Base-by-base conservation (phyloP, 2,113 vertebrate species). In the Dasyornis broadbenti region DNA sequence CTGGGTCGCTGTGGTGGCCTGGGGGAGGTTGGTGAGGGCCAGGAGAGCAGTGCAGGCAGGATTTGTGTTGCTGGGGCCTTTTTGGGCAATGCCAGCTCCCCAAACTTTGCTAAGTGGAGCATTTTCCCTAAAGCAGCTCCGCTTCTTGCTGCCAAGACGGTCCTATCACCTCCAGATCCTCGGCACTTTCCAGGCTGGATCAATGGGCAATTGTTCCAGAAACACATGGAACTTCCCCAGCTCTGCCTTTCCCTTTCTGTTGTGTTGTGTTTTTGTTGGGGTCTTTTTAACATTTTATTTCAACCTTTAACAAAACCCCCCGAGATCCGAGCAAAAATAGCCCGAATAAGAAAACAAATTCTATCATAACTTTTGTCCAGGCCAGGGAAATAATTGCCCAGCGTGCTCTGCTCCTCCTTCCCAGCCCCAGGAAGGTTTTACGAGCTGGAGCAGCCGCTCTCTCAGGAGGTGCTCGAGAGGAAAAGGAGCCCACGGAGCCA, bases 351-450 rank as follows among this genome's bases (percentile, higher is more conserved):
- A 90, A 87, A 94, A 89, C 64, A 84, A 86, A 73, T 65, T 77
- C 78, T 69, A 65, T 57, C 54, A 31, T 65, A n/a, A 77, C 52
- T 93, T 91, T 63, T 91, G 78, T 79, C 75, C 83, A 63, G 59
- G 87, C 75, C 82, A 85, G 27, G 70, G 83, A 71, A 92, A 87
- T 85, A 57, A 92, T 88, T 82, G 80, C 91, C 63, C 71, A 31
- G 54, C 66, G 56, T 70, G 50, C 90, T 87, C 78, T n/a, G 23
- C 82, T 87, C 75, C 91, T 87, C 54, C 76, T 69, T 63, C 61
- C 12, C 75, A 90, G 44, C 82, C 80, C 71, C 54, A 7, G 82
- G 27, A 88, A 80, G 71, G 75, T 86, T 96, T 95, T 93, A 90
- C 0, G 35, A 85, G 90, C 94, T 94, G 94, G 61, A 96, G 85